A percentile compares a stretch with the other conserved stretches of the same genome.
phyloP scores from a whole-genome alignment of 2,888 invertebrate species.

The Drosophila recens region DNA sequence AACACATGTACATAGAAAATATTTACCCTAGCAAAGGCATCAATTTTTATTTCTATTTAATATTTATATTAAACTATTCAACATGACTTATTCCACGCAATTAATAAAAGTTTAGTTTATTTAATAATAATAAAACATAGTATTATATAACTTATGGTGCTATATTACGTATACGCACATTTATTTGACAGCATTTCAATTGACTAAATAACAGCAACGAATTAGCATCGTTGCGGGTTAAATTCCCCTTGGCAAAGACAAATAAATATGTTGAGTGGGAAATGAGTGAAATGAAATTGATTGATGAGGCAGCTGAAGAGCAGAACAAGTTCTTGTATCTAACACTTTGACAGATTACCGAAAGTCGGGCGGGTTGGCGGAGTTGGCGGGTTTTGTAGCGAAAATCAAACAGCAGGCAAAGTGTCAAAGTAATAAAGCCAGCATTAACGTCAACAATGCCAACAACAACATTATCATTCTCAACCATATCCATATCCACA shows the following conservation, averaged over 20 bases:
- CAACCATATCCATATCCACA: constrained; percentile 17
- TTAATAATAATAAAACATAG: background rate
- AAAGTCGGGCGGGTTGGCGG: constrained; percentile 5
- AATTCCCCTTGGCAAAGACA: constrained; percentile 26
- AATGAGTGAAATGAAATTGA: constrained; percentile 74
- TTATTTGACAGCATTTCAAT: constrained; percentile 33
- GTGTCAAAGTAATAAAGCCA: constrained; percentile 65
- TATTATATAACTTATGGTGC: background rate
- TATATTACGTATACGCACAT: constrained; percentile 16
- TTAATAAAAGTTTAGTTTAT: background rate
- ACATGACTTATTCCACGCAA: background rate
- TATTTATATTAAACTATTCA: background rate
- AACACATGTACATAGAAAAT: background rate
- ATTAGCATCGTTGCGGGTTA: constrained; percentile 29
- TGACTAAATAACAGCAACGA: constrained; percentile 21
- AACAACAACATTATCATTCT: constrained; percentile 48
- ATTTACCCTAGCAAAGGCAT: background rate
- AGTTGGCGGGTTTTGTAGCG: background rate
- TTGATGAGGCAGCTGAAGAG: constrained; percentile 69
- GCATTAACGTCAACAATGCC: constrained; percentile 45
- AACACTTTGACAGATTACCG: constrained; percentile 79
- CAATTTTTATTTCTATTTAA: background rate
- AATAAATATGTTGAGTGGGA: constrained; percentile 56
- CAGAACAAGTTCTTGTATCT: constrained; percentile 42
- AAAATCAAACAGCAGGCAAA: constrained; percentile 66